Conservation (phyloP, 2,113 vertebrate species). For the Neogobius melanostomus region DNA sequence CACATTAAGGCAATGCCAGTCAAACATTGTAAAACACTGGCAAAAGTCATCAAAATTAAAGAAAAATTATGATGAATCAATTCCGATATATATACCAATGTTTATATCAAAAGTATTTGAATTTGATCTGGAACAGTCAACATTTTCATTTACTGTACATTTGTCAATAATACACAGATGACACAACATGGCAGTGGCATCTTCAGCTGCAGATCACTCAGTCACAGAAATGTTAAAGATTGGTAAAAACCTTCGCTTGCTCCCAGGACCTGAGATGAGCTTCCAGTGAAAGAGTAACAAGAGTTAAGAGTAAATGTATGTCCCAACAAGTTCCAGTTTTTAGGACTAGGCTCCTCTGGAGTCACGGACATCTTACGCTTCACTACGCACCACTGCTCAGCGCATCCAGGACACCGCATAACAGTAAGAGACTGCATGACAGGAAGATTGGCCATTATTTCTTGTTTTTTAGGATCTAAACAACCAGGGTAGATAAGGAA, state of each 20-base stretch:
- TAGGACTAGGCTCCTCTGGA: background rate
- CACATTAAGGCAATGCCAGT: slow-evolving; percentile 38
- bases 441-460: too few relatives aligned
- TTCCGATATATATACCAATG: background rate
- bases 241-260: background rate
- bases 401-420: background rate
- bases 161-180: background rate
- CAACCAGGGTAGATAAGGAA: too few relatives aligned
- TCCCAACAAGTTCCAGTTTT: background rate
- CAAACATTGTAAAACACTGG: slow-evolving; percentile 15
- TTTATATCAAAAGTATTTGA: slow-evolving; percentile 18
- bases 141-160: slow-evolving; percentile 15
- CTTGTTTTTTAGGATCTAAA: too few relatives aligned
- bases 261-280: background rate
- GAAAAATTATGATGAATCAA: background rate
- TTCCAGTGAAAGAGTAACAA: slow-evolving; percentile 1
- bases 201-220: too few relatives aligned
- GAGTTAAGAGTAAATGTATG: slow-evolving; percentile 9
- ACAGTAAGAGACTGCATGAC: too few relatives aligned
- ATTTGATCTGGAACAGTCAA: background rate
- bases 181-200: background rate
- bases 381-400: background rate
- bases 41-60: background rate
- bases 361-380: slow-evolving; percentile 1
- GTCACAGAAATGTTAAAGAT: background rate